A percentile compares a stretch with the other conserved stretches of the same genome.
Evolutionary conservation across 1,140 invertebrate genomes (phyloP).

Genomic region (Solenopsis fugax): DNA sequence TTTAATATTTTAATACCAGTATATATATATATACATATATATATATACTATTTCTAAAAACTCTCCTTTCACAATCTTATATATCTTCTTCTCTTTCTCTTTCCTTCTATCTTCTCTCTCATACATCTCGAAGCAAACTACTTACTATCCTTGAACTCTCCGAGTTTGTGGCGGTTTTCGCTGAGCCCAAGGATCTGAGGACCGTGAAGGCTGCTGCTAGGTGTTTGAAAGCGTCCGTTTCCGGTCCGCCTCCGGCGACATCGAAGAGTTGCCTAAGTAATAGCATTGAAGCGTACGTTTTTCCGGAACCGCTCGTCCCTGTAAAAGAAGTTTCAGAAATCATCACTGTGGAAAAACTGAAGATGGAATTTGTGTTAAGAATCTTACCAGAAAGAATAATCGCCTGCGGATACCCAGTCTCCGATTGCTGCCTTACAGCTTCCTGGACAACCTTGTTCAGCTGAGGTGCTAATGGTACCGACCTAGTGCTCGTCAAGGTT

Average conservation of each 20-base stretch:
- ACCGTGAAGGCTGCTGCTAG: constrained; percentile 97
- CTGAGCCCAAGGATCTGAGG: constrained; percentile 95
- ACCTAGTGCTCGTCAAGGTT: constrained; percentile 94
- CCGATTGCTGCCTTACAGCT: constrained; percentile 96
- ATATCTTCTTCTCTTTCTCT: neutral
- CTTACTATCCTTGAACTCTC: constrained; percentile 97
- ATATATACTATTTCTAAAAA: neutral
- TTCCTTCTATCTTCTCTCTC: constrained; percentile 17
- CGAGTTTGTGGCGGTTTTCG: constrained; percentile 95
- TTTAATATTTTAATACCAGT: neutral
- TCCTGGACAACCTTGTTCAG: constrained; percentile 95
- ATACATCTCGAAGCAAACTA: constrained; percentile 57
- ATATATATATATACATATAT: no score
- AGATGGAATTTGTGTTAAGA: constrained; percentile 90
- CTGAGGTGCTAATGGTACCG: constrained; percentile 90
- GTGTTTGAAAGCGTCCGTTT: constrained; percentile 98
- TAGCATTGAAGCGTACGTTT: constrained; percentile 97
- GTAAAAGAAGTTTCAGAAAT: constrained; percentile 52
- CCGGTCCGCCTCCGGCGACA: constrained; percentile 96
- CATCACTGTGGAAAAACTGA: neutral
- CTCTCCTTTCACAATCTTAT: constrained; percentile 9
- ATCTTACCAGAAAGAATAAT: constrained; percentile 94
- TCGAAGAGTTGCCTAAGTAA: constrained; percentile 96
- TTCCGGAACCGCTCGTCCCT: constrained; percentile 97
- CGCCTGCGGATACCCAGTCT: constrained; percentile 97